phyloP scores from a whole-genome alignment of 2,113 vertebrate genomes.

The Piprites chloris region DNA sequence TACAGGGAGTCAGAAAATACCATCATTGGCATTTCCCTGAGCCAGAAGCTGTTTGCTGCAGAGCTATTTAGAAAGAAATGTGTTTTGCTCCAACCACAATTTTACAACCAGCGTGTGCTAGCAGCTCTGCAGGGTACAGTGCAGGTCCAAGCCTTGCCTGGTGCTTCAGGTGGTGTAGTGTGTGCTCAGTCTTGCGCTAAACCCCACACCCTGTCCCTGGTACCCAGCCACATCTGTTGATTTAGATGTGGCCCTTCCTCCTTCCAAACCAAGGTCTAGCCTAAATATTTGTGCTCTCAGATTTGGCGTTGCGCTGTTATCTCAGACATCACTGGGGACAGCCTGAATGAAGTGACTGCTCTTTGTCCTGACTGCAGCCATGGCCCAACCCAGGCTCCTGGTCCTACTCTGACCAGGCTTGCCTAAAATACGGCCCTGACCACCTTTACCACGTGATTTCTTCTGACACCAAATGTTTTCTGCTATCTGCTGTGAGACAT shows the following conservation, averaged over 20 bases:
- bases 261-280: neutral
- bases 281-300: neutral
- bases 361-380: neutral
- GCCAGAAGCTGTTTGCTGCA: neutral
- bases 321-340: neutral
- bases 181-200: neutral
- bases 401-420: neutral
- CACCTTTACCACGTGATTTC: neutral
- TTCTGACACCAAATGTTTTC: neutral
- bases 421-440: neutral
- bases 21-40: neutral
- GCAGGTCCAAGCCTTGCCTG: neutral
- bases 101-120: neutral
- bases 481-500: neutral
- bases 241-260: neutral
- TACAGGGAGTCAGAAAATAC: neutral
- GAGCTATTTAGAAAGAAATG: neutral
- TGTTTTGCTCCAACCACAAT: neutral
- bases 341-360: neutral
- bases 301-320: neutral
- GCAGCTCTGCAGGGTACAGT: neutral
- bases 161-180: neutral
- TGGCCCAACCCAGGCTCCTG: too few species aligned
- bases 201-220: too few species aligned
- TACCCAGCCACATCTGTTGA: neutral